A percentile compares a stretch with the other conserved stretches of the same genome.
Evolutionary conservation across 2,888 invertebrate species (phyloP).

Genomic region (Tetropium fuscum): DNA sequence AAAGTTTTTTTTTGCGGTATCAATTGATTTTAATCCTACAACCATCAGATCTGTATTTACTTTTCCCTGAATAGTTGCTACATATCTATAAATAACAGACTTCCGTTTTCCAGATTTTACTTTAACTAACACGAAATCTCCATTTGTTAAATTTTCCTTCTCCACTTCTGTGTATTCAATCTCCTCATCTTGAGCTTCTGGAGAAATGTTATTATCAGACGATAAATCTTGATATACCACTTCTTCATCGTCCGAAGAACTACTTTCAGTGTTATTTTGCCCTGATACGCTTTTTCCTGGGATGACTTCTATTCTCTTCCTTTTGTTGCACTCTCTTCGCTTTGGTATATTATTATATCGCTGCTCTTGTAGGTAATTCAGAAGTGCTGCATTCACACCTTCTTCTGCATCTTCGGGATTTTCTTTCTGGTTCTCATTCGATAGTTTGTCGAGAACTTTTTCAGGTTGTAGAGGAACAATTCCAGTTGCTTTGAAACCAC

Average conservation of each 20-base stretch:
- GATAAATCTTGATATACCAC: too few species aligned
- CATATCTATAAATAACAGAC: background rate
- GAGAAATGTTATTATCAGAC: background rate
- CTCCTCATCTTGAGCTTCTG: background rate
- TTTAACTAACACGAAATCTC: background rate
- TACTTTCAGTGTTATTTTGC: background rate
- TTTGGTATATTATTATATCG: background rate
- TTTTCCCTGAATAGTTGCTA: background rate
- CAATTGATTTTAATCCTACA: too few species aligned
- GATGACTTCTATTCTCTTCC: background rate
- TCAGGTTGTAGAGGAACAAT: background rate
- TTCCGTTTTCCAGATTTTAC: background rate
- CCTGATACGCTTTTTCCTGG: background rate
- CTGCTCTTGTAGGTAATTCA: background rate
- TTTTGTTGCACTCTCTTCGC: background rate
- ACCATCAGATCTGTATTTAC: too few species aligned
- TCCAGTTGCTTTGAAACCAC: background rate
- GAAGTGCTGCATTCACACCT: background rate
- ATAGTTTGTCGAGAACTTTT: background rate
- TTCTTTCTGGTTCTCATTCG: background rate
- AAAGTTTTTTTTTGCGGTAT: too few species aligned
- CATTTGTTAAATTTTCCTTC: background rate
- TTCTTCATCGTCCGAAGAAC: background rate
- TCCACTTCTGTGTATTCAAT: background rate
- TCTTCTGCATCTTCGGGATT: background rate